Conservation (phyloP, 2,888 invertebrate genomes). For the Lampropteryx suffumata region DNA sequence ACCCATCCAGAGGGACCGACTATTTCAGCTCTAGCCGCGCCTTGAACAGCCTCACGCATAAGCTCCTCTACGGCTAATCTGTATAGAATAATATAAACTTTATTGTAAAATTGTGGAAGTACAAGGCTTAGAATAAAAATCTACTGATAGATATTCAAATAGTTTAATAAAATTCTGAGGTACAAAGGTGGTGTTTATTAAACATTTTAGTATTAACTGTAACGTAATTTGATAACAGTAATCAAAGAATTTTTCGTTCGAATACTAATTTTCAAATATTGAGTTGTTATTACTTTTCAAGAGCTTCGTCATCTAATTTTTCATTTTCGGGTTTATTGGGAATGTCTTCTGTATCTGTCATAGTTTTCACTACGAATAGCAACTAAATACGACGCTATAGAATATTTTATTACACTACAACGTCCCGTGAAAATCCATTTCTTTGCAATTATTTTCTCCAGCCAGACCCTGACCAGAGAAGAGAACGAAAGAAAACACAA, state of each 20-base stretch:
- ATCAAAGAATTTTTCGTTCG: background rate
- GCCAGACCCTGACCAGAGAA: too few species aligned
- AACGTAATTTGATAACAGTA: too few species aligned
- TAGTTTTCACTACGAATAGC: slow-evolving; percentile 59
- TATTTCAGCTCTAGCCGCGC: slow-evolving; percentile 82
- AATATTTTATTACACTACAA: slow-evolving; percentile 20
- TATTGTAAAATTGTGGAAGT: too few species aligned
- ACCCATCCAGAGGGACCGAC: slow-evolving; percentile 85
- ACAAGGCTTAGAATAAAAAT: background rate
- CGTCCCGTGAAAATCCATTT: slow-evolving; percentile 47
- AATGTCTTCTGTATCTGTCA: slow-evolving; percentile 76
- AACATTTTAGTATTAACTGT: too few species aligned
- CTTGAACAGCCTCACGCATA: slow-evolving; percentile 83
- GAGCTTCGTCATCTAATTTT: slow-evolving; percentile 73
- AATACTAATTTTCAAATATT: background rate
- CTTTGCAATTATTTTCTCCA: slow-evolving; percentile 34
- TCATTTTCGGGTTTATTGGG: slow-evolving; percentile 68
- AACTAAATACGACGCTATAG: slow-evolving; percentile 12
- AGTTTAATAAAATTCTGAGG: too few species aligned
- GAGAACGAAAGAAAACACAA: too few species aligned
- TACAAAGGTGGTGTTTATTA: too few species aligned
- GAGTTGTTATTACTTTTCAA: slow-evolving; percentile 62
- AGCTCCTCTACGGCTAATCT: slow-evolving; percentile 83
- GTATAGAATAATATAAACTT: too few species aligned
- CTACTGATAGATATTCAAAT: too few species aligned